Percentiles rank a stretch among this genome's conserved stretches.
phyloP scores from a whole-genome alignment of 2,113 vertebrate species.

The Alosa alosa region DNA sequence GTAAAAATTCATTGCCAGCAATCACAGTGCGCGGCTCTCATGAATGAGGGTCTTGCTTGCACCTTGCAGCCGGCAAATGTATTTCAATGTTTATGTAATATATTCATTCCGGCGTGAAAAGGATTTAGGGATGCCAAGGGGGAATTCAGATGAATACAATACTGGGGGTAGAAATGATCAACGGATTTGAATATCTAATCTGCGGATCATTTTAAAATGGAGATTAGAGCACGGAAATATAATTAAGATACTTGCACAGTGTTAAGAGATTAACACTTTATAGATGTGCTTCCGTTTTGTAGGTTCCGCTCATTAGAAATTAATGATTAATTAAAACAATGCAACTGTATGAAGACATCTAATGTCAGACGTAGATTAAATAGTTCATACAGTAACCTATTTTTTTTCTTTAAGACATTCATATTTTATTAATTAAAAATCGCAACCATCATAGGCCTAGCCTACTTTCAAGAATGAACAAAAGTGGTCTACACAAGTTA shows the following conservation, averaged over 20 bases:
- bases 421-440: not conserved
- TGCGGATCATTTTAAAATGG: conserved; percentile 60
- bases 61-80: conserved; percentile 42
- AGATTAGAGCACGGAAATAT: conserved; percentile 58
- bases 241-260: conserved; percentile 59
- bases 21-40: conserved; percentile 36
- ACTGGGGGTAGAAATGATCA: conserved; percentile 55
- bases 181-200: conserved; percentile 66
- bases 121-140: conserved; percentile 56
- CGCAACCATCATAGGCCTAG: not conserved
- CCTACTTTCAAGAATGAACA: not conserved
- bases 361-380: not conserved
- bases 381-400: not conserved
- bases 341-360: not conserved
- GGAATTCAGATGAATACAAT: conserved; percentile 56
- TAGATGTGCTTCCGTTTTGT: conserved; percentile 39
- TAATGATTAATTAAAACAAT: conserved; percentile 6
- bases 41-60: conserved; percentile 43
- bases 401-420: not conserved
- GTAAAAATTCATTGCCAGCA: conserved; percentile 56
- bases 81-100: conserved; percentile 54
- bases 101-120: conserved; percentile 54
- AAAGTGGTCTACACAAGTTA: not conserved
- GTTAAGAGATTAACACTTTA: conserved; percentile 58
- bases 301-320: not conserved